phyloP scores from a whole-genome alignment of 2,113 vertebrate species.

The Balaeniceps rex region DNA sequence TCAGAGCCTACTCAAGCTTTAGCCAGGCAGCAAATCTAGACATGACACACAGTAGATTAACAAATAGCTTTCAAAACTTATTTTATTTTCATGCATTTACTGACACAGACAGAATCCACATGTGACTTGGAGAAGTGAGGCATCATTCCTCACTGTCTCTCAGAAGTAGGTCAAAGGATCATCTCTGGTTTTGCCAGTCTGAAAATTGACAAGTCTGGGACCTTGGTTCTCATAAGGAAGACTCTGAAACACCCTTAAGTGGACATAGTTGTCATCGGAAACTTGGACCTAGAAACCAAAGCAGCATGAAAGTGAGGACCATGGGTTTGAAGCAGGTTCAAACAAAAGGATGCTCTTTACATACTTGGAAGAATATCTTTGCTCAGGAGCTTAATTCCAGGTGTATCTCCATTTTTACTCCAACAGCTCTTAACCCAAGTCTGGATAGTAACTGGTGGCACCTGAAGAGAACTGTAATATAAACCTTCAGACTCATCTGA shows the following conservation, averaged over 20 bases:
- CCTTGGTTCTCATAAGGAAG: slow-evolving; percentile 30
- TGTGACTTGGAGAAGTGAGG: background rate
- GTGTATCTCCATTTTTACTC: background rate
- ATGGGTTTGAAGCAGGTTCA: background rate
- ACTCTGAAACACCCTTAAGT: slow-evolving; percentile 58
- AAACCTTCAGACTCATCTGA: background rate
- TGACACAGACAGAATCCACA: fast-evolving
- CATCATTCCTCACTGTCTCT: background rate
- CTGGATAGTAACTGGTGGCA: background rate
- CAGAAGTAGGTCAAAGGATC: slow-evolving; percentile 77
- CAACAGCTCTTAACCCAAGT: background rate
- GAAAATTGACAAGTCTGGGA: background rate
- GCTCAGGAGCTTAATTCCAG: background rate
- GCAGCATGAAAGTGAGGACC: background rate
- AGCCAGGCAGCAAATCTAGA: background rate
- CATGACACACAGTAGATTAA: background rate
- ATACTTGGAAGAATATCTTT: background rate
- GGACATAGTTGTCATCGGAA: background rate
- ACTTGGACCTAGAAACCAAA: slow-evolving; percentile 70
- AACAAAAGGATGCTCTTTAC: background rate
- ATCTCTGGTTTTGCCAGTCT: slow-evolving; percentile 60
- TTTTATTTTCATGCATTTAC: background rate
- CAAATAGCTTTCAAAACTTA: background rate
- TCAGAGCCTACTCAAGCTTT: background rate
- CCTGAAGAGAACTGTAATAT: background rate